Conservation (phyloP, 2,888 invertebrate genomes). For the Orthosia gothica region DNA sequence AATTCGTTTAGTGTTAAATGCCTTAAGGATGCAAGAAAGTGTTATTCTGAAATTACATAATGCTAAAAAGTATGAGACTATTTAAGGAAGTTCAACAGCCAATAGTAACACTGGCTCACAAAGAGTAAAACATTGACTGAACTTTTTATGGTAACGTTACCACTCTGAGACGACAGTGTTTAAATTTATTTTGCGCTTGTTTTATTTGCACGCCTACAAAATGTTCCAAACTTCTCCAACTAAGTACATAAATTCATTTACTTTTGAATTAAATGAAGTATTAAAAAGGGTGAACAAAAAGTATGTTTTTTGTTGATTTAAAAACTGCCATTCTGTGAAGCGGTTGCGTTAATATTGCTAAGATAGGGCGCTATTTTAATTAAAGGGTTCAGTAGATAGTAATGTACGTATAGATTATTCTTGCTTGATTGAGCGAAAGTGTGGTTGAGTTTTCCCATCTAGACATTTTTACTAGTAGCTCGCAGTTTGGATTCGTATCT, state of each 20-base stretch:
- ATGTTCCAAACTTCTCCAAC: slow-evolving; percentile 40
- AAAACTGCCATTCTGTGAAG: slow-evolving; percentile 52
- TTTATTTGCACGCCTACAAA: slow-evolving; percentile 32
- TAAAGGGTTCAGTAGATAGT: slow-evolving; percentile 19
- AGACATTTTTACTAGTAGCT: too few relatives aligned
- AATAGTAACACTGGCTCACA: neutral
- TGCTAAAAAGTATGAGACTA: neutral
- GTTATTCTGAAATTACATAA: too few relatives aligned
- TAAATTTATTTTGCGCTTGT: slow-evolving; percentile 24
- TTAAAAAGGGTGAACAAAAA: slow-evolving; percentile 57
- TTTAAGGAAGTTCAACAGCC: neutral
- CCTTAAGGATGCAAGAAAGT: too few relatives aligned
- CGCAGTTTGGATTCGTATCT: too few relatives aligned
- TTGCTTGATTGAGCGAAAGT: too few relatives aligned
- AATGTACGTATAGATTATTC: too few relatives aligned
- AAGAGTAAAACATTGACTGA: slow-evolving; percentile 7
- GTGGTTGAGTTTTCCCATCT: too few relatives aligned
- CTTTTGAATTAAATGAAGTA: slow-evolving; percentile 53
- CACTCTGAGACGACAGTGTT: slow-evolving; percentile 17
- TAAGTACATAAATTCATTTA: slow-evolving; percentile 61
- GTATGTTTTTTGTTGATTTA: slow-evolving; percentile 49
- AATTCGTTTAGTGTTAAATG: too few relatives aligned
- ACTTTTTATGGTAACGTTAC: slow-evolving; percentile 9
- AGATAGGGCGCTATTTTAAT: neutral
- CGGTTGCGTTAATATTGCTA: slow-evolving; percentile 16